These are phyloP conservation scores for Molothrus aeneus DNA, from an alignment of 2,797 vertebrate genomes.

Conservation along the genomic window DNA sequence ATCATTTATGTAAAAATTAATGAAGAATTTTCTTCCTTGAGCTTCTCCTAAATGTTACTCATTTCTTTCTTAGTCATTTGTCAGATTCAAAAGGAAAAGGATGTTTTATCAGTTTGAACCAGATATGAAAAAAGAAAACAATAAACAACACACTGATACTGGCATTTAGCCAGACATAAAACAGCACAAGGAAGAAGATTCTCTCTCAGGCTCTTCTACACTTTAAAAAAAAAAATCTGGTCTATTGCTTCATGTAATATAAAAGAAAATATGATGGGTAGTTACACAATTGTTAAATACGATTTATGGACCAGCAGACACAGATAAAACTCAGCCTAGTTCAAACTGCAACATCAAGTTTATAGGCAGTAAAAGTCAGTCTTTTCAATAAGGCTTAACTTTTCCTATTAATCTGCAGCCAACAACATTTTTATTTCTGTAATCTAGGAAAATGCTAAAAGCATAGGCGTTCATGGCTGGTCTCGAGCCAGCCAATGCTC, in stretches of 20 bases:
- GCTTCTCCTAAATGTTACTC: not conserved
- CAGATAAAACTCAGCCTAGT: not conserved
- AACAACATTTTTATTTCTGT: not conserved
- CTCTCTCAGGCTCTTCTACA: not conserved
- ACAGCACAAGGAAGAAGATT: not conserved
- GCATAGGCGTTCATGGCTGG: not conserved
- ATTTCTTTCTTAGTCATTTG: not conserved
- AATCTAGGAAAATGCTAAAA: not conserved
- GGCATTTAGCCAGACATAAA: slow-evolving; percentile 27
- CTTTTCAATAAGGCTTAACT: not conserved
- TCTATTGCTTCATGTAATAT: not conserved
- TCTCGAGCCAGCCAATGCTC: accelerated
- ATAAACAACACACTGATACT: slow-evolving; percentile 20
- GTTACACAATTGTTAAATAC: not conserved
- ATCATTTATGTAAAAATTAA: not conserved
- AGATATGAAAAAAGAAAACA: slow-evolving; percentile 43
- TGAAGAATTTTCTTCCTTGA: not conserved
- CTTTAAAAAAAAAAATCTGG: not conserved
- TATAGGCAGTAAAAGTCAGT: not conserved
- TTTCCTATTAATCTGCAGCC: not conserved
- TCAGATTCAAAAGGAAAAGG: slow-evolving; percentile 53
- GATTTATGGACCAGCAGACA: not conserved
- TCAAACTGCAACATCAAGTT: not conserved
- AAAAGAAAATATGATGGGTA: not conserved
- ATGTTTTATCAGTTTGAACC: slow-evolving; percentile 59